Conservation (phyloP, 1,140 invertebrate genomes). For the Maniola jurtina region DNA sequence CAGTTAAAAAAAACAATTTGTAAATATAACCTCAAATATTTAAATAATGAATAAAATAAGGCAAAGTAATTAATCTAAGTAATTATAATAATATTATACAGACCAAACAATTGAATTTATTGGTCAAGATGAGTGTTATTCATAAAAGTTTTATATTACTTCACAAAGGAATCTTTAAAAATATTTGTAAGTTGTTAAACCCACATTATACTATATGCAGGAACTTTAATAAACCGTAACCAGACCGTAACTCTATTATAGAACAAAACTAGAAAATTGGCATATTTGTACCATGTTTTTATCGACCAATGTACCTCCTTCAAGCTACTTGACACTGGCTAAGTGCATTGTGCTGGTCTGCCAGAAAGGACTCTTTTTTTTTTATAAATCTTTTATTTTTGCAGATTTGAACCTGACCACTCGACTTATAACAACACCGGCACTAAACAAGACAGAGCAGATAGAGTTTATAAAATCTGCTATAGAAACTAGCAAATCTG, state of each 20-base stretch:
- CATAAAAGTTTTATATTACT: slow-evolving; percentile 15
- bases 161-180: slow-evolving; percentile 16
- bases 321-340: no score
- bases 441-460: slow-evolving; percentile 36
- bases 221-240: no score
- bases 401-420: slow-evolving; percentile 15
- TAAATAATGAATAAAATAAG: no score
- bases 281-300: no score
- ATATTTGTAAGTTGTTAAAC: slow-evolving; percentile 15
- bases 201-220: neutral
- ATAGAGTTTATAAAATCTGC: slow-evolving; percentile 50
- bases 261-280: no score
- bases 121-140: slow-evolving; percentile 17
- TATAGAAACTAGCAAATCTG: slow-evolving; percentile 27
- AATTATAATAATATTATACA: neutral
- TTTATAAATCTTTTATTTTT: slow-evolving; percentile 9
- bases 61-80: no score
- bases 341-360: no score
- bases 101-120: neutral
- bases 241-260: no score
- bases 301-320: no score
- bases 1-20: no score
- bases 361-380: neutral
- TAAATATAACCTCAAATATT: no score
- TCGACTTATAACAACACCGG: neutral